Base-by-base conservation (phyloP, 2,113 vertebrate species). In the Solea solea region DNA sequence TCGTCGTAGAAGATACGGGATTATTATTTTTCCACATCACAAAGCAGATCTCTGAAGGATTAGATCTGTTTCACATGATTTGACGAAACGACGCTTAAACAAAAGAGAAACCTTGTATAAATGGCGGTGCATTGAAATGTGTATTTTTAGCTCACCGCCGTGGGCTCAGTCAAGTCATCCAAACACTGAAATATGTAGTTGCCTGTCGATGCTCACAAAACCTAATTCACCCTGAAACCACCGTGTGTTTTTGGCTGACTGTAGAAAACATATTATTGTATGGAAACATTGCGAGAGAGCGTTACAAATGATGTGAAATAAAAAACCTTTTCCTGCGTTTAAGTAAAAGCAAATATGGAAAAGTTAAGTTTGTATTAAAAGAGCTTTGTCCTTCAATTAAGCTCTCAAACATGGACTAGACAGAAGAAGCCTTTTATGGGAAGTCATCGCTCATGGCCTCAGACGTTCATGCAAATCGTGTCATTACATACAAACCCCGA, bases 161-260 rank as follows among this genome's bases (percentile, higher is more conserved):
- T 72, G 74, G 72, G 82, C 85, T 56, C 63, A 40, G 54, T 81
- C 1, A 9, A 78, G 81, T 80, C 71, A 82, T 86, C 86, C 66
- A 75, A 82, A 76, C 72, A 76, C 14, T 8, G 58, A 78, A 90
- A 79, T 86, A 68, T 86, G 74, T 67, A 85, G 45, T 73, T 65
- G 27, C 72, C 13, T 83, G 78, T 84, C 89, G 80, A 80, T 34
- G 52, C n/a, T 70, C 58, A 49, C 40, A 39, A 12, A 15, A 60
- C 69, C 76, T 60, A 66, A 90, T 81, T 89, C 66, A 68, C 83
- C 72, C 76, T 77, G 50, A 86, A 89, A 82, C 85, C 72, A 40
- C 59, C 45, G 64, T 65, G 64, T 63, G 46, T 72, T 75, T 45
- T 69, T 69, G 62, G 65, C 79, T 45, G 48, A 51, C 52, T 76